Conservation (phyloP, 2,888 invertebrate species). For the Conus canariensis region DNA sequence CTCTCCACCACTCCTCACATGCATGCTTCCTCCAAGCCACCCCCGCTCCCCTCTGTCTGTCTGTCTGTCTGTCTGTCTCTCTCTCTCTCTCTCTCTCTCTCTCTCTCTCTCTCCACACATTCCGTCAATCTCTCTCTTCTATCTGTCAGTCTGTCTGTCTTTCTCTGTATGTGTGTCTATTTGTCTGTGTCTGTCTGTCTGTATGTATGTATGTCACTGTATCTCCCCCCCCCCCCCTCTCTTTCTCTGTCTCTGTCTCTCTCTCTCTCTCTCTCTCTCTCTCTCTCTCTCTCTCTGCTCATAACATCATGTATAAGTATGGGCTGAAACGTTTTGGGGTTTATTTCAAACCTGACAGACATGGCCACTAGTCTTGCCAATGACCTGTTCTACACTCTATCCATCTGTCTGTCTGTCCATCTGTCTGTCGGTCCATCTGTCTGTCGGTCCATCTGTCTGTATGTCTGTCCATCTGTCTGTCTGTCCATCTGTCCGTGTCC, state of each 20-base stretch:
- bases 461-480: too few relatives aligned
- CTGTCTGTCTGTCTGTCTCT: background rate
- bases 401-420: too few relatives aligned
- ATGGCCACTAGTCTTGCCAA: too few relatives aligned
- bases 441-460: too few relatives aligned
- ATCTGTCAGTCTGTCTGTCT: background rate
- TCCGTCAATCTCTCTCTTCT: background rate
- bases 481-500: too few relatives aligned
- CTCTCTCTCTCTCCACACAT: background rate
- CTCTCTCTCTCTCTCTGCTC: background rate
- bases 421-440: too few relatives aligned
- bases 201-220: background rate
- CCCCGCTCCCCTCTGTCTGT: background rate
- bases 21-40: too few relatives aligned
- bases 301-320: too few relatives aligned
- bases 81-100: background rate
- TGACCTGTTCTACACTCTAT: too few relatives aligned
- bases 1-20: too few relatives aligned
- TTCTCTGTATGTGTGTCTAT: background rate
- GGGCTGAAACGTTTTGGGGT: too few relatives aligned
- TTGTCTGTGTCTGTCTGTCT: background rate
- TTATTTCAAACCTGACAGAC: too few relatives aligned
- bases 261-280: background rate
- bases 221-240: background rate
- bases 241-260: conserved; percentile 12